These are phyloP conservation scores for Octodon degus DNA, from an alignment of 2,113 vertebrate species.

Conservation along the genomic window DNA sequence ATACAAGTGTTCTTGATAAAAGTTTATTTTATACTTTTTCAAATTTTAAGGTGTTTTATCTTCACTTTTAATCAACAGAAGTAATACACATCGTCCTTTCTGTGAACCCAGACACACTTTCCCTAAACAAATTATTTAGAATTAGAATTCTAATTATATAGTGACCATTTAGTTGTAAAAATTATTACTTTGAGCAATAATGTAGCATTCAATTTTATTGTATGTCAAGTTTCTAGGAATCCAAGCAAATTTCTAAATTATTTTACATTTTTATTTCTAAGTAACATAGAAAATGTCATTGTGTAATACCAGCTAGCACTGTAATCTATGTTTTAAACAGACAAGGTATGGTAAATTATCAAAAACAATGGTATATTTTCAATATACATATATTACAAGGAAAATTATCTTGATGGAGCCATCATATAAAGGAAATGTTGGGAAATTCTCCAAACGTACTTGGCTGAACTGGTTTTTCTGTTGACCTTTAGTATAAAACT, in stretches of 20 bases:
- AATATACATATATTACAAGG: rapidly evolving
- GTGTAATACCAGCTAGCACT: not conserved
- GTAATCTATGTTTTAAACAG: not conserved
- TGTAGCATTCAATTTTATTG: not conserved
- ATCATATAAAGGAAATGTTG: not conserved
- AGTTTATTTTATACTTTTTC: not conserved
- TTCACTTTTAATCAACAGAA: not conserved
- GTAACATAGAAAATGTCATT: not conserved
- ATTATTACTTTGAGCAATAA: not conserved
- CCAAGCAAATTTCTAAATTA: not conserved
- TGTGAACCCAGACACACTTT: not conserved
- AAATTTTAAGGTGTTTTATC: not conserved
- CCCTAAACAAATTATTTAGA: slow-evolving; percentile 9
- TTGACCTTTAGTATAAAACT: not conserved
- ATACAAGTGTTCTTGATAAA: not conserved
- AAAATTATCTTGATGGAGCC: not conserved
- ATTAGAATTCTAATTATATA: not conserved
- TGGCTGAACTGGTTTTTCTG: not conserved
- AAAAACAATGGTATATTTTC: not conserved
- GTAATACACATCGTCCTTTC: not conserved
- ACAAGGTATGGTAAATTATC: not conserved
- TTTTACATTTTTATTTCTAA: not conserved
- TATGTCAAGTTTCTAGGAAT: not conserved
- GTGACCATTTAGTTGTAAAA: not conserved
- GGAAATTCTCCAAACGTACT: not conserved